These are phyloP conservation scores for Mechanitis messenoides DNA, from an alignment of 2,888 invertebrate species.

Conservation along the genomic window DNA sequence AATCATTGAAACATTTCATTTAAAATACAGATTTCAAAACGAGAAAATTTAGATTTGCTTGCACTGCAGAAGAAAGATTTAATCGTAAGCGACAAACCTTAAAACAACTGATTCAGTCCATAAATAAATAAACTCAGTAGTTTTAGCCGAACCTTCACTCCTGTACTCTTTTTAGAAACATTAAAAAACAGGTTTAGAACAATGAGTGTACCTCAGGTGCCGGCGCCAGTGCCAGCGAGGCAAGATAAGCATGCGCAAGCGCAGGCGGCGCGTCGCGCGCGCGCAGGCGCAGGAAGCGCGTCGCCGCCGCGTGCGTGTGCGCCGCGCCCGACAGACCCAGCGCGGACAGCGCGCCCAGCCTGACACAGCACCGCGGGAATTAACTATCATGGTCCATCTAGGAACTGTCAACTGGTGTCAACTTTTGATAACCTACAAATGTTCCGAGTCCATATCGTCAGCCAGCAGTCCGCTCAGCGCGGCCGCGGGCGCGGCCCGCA, in stretches of 20 bases:
- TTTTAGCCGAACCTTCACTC: too few species aligned
- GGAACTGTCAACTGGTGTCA: not conserved
- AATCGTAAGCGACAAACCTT: too few species aligned
- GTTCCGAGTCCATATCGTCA: constrained; percentile 15
- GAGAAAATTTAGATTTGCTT: too few species aligned
- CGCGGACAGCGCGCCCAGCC: constrained; percentile 19
- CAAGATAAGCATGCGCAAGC: constrained; percentile 36
- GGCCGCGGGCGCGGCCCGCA: constrained; percentile 22
- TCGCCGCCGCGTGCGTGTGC: constrained; percentile 43
- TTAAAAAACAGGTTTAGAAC: not conserved
- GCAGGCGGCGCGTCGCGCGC: constrained; percentile 30
- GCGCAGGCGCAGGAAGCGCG: constrained; percentile 40
- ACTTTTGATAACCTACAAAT: constrained; percentile 14
- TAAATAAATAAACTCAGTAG: too few species aligned
- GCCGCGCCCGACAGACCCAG: constrained; percentile 44
- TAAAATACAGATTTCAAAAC: too few species aligned
- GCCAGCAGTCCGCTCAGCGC: constrained; percentile 26
- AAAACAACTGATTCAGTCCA: too few species aligned
- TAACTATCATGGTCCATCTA: too few species aligned
- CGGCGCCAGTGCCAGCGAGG: constrained; percentile 33
- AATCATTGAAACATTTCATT: too few species aligned
- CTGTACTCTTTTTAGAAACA: too few species aligned
- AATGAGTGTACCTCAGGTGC: constrained; percentile 18
- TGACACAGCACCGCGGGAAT: constrained; percentile 7
- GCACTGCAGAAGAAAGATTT: too few species aligned